These are phyloP conservation scores for Apis dorsata DNA, from an alignment of 1,140 invertebrate species.

Conservation along the genomic window DNA sequence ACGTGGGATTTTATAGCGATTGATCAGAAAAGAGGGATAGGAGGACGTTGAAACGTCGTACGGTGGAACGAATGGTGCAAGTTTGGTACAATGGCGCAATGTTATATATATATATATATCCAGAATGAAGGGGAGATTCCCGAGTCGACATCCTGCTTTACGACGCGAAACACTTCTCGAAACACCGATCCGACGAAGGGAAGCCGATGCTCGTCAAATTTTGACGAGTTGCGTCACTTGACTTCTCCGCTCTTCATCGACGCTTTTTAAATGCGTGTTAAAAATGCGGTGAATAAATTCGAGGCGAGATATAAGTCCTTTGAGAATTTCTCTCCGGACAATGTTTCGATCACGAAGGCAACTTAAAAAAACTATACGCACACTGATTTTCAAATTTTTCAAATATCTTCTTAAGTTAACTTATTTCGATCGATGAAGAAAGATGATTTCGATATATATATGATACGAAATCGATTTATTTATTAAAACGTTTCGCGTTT, in stretches of 20 bases:
- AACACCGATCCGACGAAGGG: neutral
- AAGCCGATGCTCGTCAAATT: slow-evolving; percentile 4
- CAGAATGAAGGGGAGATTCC: neutral
- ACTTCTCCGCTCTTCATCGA: too few species aligned
- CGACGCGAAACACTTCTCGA: neutral
- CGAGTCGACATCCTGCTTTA: slow-evolving; percentile 21
- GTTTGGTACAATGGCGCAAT: neutral
- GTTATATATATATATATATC: neutral
- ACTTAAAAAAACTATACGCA: too few species aligned
- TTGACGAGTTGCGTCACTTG: neutral
- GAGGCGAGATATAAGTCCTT: too few species aligned
- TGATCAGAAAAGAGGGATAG: neutral
- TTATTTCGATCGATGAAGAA: too few species aligned
- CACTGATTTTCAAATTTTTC: too few species aligned
- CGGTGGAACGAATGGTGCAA: neutral
- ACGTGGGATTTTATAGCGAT: slow-evolving; percentile 33
- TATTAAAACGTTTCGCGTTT: neutral
- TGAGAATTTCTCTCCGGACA: neutral
- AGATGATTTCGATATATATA: too few species aligned
- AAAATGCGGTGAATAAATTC: neutral
- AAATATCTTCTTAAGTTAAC: too few species aligned
- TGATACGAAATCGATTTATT: too few species aligned
- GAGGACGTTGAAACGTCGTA: slow-evolving; percentile 7
- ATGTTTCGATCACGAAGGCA: too few species aligned
- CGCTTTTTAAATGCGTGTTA: neutral